phyloP scores from a whole-genome alignment of 2,113 vertebrate genomes.

The Rhinopomastus cyanomelas region DNA sequence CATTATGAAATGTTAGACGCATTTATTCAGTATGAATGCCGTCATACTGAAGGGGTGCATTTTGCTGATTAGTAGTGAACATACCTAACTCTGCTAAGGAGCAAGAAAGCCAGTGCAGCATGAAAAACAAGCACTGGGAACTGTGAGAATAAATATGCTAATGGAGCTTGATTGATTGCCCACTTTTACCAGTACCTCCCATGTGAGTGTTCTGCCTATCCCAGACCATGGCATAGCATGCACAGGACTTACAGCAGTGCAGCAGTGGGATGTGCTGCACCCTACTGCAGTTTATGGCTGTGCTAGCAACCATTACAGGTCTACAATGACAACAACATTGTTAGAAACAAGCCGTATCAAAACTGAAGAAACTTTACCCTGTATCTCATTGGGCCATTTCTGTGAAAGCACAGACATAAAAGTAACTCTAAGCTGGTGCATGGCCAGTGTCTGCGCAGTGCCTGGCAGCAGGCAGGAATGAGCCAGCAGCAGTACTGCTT shows the following conservation, averaged over 20 bases:
- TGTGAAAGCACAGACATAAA: neutral
- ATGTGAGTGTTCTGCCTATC: neutral
- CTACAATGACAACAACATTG: neutral
- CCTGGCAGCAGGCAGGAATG: rapidly evolving
- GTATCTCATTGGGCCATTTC: neutral
- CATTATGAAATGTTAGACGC: neutral
- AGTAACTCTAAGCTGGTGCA: rapidly evolving
- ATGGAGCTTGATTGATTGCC: neutral
- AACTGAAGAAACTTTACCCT: neutral
- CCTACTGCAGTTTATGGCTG: rapidly evolving
- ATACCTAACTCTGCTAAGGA: neutral
- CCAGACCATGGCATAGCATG: rapidly evolving
- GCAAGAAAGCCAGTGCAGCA: rapidly evolving
- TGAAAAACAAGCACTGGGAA: neutral
- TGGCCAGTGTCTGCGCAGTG: rapidly evolving
- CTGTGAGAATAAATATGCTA: rapidly evolving
- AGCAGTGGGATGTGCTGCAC: rapidly evolving
- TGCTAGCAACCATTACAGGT: neutral
- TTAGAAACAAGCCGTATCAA: neutral
- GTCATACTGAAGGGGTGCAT: rapidly evolving
- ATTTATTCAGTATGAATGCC: too few species aligned
- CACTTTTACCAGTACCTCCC: neutral
- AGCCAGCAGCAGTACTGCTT: neutral
- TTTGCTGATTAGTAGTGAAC: neutral
- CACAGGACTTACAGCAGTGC: rapidly evolving